Percentiles rank a stretch among this genome's conserved stretches.
Evolutionary conservation across 2,797 vertebrate genomes (phyloP).

Genomic region (Neomorphus geoffroyi): DNA sequence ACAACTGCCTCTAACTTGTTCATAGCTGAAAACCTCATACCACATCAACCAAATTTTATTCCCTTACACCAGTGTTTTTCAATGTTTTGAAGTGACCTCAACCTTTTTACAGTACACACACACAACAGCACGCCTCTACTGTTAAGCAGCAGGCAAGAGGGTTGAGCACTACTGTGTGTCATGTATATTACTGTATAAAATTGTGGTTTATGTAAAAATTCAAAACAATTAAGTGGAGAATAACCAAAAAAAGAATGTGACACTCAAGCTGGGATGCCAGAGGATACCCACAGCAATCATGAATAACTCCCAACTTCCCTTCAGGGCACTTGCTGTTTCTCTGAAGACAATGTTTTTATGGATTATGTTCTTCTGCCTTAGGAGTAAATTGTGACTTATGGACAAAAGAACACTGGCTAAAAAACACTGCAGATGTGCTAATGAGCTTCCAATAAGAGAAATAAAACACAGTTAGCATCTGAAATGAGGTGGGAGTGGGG

Average conservation of each 20-base stretch:
- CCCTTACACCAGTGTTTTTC: background rate
- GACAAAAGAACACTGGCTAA: background rate
- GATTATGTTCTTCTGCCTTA: background rate
- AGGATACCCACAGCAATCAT: background rate
- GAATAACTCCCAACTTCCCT: background rate
- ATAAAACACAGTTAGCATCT: background rate
- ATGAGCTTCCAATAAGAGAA: background rate
- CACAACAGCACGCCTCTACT: accelerated
- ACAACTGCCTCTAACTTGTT: background rate
- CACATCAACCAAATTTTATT: background rate
- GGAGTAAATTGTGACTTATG: background rate
- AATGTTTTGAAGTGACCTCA: background rate
- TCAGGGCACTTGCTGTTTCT: background rate
- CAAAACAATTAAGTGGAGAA: background rate
- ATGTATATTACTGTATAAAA: background rate
- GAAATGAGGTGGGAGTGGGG: background rate
- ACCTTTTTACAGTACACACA: background rate
- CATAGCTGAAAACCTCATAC: background rate
- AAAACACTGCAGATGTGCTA: background rate
- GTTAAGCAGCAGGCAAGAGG: background rate
- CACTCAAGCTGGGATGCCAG: background rate
- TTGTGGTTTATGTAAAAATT: background rate
- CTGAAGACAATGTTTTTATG: background rate
- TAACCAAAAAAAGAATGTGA: background rate
- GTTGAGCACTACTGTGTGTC: background rate